Evolutionary conservation across 2,797 vertebrate genomes (phyloP).

Genomic region (Trichosurus vulpecula): DNA sequence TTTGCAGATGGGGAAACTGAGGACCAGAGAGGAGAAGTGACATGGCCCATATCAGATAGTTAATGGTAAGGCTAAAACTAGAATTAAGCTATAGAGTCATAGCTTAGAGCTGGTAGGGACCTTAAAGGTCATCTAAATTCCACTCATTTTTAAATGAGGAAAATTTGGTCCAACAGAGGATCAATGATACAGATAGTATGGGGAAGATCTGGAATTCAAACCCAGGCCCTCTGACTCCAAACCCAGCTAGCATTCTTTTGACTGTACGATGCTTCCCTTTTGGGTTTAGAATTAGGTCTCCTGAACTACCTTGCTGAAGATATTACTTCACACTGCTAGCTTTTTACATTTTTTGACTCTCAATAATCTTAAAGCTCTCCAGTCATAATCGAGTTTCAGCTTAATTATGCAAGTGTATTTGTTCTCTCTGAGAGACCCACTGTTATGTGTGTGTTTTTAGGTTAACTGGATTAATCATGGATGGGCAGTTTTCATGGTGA

Average conservation of each 20-base stretch:
- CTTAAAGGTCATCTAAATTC: background rate
- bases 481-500: constrained; percentile 67
- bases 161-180: background rate
- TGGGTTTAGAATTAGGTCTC: background rate
- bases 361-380: background rate
- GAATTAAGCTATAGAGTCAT: background rate
- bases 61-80: background rate
- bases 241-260: background rate
- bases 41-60: background rate
- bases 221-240: background rate
- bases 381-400: background rate
- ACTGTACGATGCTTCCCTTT: background rate
- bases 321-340: background rate
- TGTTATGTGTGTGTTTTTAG: constrained; percentile 46
- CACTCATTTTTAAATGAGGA: background rate
- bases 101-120: background rate
- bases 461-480: constrained; percentile 57
- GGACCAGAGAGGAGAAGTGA: background rate
- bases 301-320: background rate
- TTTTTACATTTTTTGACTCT: background rate
- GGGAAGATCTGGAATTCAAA: background rate
- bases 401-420: background rate
- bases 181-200: background rate
- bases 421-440: background rate
- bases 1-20: background rate